A percentile compares a stretch with the other conserved stretches of the same genome.
phyloP scores from a whole-genome alignment of 2,888 invertebrate species.

The Incurvaria masculella region DNA sequence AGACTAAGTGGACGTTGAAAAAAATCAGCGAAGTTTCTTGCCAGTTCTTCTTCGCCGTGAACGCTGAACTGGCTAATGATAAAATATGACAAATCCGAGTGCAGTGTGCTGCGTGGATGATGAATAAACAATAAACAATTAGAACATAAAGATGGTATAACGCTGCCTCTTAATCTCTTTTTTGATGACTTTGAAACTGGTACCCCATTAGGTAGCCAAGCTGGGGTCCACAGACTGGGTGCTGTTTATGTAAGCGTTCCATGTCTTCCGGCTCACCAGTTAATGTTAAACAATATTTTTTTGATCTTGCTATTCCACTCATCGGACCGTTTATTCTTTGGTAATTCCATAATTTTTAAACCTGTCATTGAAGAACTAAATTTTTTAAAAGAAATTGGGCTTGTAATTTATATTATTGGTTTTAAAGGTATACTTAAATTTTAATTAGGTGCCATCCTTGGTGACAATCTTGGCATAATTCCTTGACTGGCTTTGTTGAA shows the following conservation, averaged over 20 bases:
- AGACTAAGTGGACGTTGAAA: too few relatives aligned
- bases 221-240: constrained; percentile 5
- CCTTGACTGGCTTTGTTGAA: constrained; percentile 13
- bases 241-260: constrained; percentile 1
- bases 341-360: constrained; percentile 8
- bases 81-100: too few relatives aligned
- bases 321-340: constrained; percentile 4
- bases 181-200: constrained; percentile 5
- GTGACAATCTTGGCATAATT: constrained; percentile 14
- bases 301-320: constrained; percentile 10
- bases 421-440: constrained; percentile 6
- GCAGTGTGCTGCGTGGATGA: too few relatives aligned
- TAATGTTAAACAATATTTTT: neutral
- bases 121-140: too few relatives aligned
- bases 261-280: constrained; percentile 4
- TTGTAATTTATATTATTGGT: neutral
- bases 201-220: constrained; percentile 4
- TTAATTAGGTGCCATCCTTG: constrained; percentile 8
- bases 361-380: constrained; percentile 7
- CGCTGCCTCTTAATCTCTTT: neutral
- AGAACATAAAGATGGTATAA: too few relatives aligned
- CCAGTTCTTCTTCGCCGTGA: too few relatives aligned
- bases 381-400: too few relatives aligned
- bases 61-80: too few relatives aligned
- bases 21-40: too few relatives aligned